These are phyloP conservation scores for Digitonthophagus gazella DNA, from an alignment of 2,888 invertebrate species.

Conservation along the genomic window DNA sequence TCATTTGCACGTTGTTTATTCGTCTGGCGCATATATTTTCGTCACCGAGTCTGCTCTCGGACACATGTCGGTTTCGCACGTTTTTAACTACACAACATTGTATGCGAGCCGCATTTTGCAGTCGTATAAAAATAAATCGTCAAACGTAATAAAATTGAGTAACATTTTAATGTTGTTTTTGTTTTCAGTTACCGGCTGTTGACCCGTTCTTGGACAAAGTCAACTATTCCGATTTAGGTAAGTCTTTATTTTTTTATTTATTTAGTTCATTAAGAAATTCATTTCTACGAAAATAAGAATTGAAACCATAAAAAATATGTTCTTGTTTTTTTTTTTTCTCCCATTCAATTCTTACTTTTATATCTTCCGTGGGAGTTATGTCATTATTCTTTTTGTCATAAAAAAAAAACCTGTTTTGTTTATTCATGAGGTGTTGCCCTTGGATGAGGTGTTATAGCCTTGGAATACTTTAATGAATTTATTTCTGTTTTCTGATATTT, in stretches of 20 bases:
- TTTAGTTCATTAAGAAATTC: not conserved
- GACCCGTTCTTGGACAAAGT: constrained; percentile 91
- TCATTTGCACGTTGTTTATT: not conserved
- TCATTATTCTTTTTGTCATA: not conserved
- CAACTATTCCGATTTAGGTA: constrained; percentile 72
- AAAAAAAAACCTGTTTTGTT: not conserved
- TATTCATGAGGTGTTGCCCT: not conserved
- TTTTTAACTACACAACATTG: not conserved
- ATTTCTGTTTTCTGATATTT: not conserved
- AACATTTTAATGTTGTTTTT: constrained; percentile 39
- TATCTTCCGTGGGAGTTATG: not conserved
- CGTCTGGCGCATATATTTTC: not conserved
- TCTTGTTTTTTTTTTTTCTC: too few relatives aligned
- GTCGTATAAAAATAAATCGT: not conserved
- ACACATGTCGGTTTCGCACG: not conserved
- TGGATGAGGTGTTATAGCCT: not conserved
- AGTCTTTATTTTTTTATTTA: constrained; percentile 54
- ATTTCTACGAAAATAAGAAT: too few relatives aligned
- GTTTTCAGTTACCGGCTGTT: constrained; percentile 81
- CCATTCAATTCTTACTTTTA: too few relatives aligned
- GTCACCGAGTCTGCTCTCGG: not conserved
- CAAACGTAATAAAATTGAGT: not conserved
- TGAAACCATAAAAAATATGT: not conserved
- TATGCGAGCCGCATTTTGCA: not conserved
- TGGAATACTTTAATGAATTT: not conserved